Base-by-base conservation (phyloP, 2,113 vertebrate species). In the Cettia cetti region DNA sequence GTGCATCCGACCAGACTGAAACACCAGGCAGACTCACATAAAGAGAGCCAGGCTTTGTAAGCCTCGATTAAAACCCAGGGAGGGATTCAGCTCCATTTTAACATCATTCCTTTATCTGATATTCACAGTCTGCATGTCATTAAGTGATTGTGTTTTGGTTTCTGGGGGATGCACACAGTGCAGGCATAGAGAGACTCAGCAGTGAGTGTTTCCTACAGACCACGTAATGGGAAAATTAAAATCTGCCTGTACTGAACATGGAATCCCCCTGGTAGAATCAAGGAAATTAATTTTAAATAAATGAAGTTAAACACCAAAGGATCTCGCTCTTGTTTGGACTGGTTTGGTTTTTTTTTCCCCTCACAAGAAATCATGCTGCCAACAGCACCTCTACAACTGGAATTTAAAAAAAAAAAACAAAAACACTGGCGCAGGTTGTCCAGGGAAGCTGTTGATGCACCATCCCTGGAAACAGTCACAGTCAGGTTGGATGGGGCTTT, bases 301-400 rank as follows among this genome's bases (percentile, higher is more conserved):
- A 40, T 3, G 3, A 31, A 11, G 26, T 57, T 57, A 71, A 87
- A 53, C 26, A 79, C 15, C 15, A 44, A 45, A 72, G 37, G 23
- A 35, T 47, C 74, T 66, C 27, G 27, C 20, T 54, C n/a, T 37
- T 47, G 44, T 53, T 60, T 61, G 33, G 28, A 17, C 47, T 33
- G 2, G 3, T 4, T n/a, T 79, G n/a, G n/a, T n/a, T n/a, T n/a
- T 42, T 20, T 26, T 23, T 42, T 15, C 9, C 1, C 30, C 16
- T 31, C 44, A n/a, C 1, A 0, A 26, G 27, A n/a, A 64, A 33
- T n/a, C 14, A 20, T n/a, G 12, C 61, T 19, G 0, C 8, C 70
- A 54, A 49, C 63, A 68, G 33, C 23, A 53, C 11, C 33, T 85
- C 42, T 50, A 26, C 44, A 64, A 31, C 6, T 26, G 37, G 20